phyloP scores from a whole-genome alignment of 2,888 invertebrate genomes.

The Drosophila mettleri region DNA sequence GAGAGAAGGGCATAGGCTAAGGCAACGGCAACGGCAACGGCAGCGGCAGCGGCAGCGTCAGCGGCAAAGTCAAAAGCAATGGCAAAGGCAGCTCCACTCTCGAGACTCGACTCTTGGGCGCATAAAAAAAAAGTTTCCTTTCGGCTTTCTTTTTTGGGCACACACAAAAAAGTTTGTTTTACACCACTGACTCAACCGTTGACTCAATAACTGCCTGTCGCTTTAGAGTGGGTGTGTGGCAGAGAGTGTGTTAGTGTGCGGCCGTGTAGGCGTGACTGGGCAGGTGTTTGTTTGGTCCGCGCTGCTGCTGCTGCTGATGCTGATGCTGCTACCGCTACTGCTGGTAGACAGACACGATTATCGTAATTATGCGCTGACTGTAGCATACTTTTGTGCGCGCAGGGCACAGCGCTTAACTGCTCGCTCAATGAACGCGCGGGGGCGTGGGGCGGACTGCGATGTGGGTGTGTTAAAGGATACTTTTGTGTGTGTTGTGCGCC shows the following conservation, averaged over 20 bases:
- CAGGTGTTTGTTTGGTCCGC: constrained; percentile 45
- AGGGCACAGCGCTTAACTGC: constrained; percentile 55
- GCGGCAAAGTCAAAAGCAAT: constrained; percentile 16
- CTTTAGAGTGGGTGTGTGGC: constrained; percentile 29
- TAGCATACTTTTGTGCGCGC: constrained; percentile 72
- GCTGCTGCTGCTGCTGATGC: constrained; percentile 3
- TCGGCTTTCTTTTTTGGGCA: constrained; percentile 49
- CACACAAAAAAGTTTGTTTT: constrained; percentile 72
- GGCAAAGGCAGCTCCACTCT: constrained; percentile 26
- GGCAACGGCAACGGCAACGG: constrained; percentile 16
- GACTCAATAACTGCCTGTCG: constrained; percentile 71
- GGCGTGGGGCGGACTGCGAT: constrained; percentile 4
- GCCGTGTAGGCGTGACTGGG: constrained; percentile 19
- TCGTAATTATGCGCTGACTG: constrained; percentile 79
- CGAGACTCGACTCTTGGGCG: constrained; percentile 40
- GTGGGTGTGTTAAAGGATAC: constrained; percentile 45
- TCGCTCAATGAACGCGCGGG: constrained; percentile 34
- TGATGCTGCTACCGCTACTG: constrained; percentile 7
- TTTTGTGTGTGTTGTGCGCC: constrained; percentile 44
- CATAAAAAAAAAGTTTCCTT: constrained; percentile 54
- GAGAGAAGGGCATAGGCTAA: constrained; percentile 16
- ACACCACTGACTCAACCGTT: constrained; percentile 69
- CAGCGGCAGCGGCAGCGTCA: no score
- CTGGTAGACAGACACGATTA: constrained; percentile 75
- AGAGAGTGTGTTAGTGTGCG: constrained; percentile 13